Evolutionary conservation across 2,888 invertebrate species (phyloP).

Genomic region (Stenodera caucasica): DNA sequence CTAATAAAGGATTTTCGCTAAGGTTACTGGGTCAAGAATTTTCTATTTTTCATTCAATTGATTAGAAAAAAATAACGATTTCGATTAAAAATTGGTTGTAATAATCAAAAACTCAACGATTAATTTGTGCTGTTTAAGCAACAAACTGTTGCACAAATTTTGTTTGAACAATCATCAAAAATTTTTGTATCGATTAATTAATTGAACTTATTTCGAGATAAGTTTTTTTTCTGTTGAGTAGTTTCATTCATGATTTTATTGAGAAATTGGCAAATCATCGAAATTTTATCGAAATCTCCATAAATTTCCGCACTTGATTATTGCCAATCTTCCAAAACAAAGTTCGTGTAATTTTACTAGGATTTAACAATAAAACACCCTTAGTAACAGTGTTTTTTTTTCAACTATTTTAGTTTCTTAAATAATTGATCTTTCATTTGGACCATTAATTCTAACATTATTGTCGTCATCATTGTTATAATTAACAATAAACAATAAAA

Average conservation of each 20-base stretch:
- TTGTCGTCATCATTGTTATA: background rate
- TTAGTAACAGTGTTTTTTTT: background rate
- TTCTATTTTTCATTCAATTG: background rate
- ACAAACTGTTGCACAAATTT: background rate
- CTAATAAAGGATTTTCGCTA: background rate
- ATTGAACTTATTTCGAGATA: background rate
- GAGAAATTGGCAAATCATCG: background rate
- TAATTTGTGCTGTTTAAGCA: background rate
- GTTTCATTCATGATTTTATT: background rate
- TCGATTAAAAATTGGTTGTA: background rate
- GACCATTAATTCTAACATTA: background rate
- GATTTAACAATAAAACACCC: background rate
- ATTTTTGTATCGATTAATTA: background rate
- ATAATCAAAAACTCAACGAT: background rate
- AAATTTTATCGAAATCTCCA: background rate
- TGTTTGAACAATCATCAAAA: background rate
- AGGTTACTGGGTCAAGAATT: conserved; percentile 13
- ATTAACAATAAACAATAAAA: background rate
- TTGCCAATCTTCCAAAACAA: background rate
- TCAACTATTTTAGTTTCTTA: too few species aligned
- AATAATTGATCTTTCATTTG: background rate
- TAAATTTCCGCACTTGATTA: background rate
- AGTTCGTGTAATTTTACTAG: background rate
- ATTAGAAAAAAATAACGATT: too few species aligned
- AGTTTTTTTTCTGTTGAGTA: background rate